A percentile compares a stretch with the other conserved stretches of the same genome.
phyloP scores from a whole-genome alignment of 2,113 vertebrate genomes.

The Triplophysa siluroides region DNA sequence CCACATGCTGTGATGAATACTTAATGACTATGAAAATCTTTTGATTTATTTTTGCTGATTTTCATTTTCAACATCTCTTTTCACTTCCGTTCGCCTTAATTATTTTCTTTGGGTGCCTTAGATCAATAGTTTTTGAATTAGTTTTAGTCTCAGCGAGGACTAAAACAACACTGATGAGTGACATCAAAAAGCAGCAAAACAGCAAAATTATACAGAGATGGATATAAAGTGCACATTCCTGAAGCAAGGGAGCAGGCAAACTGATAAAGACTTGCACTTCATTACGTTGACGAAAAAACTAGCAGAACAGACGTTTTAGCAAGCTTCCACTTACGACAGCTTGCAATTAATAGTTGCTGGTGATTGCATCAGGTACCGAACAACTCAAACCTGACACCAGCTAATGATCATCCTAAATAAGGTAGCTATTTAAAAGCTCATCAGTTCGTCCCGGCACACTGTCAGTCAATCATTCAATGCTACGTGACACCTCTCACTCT shows the following conservation, averaged over 20 bases:
- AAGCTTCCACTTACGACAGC: constrained; percentile 32
- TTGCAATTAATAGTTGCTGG: constrained; percentile 54
- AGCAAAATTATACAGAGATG: background rate
- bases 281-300: constrained; percentile 38
- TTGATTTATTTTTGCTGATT: too few relatives aligned
- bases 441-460: constrained; percentile 28
- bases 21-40: too few relatives aligned
- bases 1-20: too few relatives aligned
- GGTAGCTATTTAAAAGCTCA: constrained; percentile 36
- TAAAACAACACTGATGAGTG: background rate
- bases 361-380: constrained; percentile 59
- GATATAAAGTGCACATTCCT: background rate
- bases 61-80: too few relatives aligned
- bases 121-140: too few relatives aligned
- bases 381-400: constrained; percentile 50
- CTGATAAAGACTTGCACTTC: constrained; percentile 38
- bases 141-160: too few relatives aligned
- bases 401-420: constrained; percentile 53
- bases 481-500: constrained; percentile 43
- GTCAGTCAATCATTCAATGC: constrained; percentile 20
- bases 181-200: background rate
- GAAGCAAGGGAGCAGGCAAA: background rate
- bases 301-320: constrained; percentile 27
- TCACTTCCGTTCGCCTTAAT: too few relatives aligned
- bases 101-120: too few relatives aligned